A percentile compares a stretch with the other conserved stretches of the same genome.
These are phyloP conservation scores for rabbit (Oryctolagus cuniculus) DNA, from an alignment of 2,113 vertebrate species.

Conservation along the genomic window DNA sequence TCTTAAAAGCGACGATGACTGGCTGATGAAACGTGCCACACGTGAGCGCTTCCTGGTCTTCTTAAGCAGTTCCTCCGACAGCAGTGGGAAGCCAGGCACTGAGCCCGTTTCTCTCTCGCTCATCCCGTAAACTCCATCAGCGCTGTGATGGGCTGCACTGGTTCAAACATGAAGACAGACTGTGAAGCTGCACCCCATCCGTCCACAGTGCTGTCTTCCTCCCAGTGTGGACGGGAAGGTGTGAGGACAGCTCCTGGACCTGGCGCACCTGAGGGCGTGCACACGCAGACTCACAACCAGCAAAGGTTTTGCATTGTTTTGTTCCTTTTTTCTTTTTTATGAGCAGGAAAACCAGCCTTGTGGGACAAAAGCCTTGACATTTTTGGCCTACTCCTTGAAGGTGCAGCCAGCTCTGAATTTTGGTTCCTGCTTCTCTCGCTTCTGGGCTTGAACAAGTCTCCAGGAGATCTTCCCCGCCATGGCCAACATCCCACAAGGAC, in stretches of 20 bases:
- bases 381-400: conserved; percentile 43
- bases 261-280: conserved; percentile 18
- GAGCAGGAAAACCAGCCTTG: neutral
- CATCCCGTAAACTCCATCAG: conserved; percentile 79
- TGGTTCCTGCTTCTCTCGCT: neutral
- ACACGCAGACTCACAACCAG: conserved; percentile 49
- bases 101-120: conserved; percentile 56
- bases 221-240: no score
- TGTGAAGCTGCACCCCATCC: conserved; percentile 69
- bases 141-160: conserved; percentile 75
- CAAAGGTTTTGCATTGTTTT: neutral
- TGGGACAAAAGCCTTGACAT: conserved; percentile 22
- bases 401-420: conserved; percentile 3
- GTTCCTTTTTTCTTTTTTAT: conserved; percentile 3
- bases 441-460: neutral
- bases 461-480: neutral
- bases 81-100: no score
- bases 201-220: neutral
- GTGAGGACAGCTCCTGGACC: neutral
- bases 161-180: conserved; percentile 72
- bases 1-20: conserved; percentile 11
- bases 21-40: neutral
- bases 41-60: no score
- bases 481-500: neutral
- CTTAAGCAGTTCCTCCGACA: no score